A percentile compares a stretch with the other conserved stretches of the same genome.
These are phyloP conservation scores for Idaea straminata DNA, from an alignment of 2,888 invertebrate species.

Conservation along the genomic window DNA sequence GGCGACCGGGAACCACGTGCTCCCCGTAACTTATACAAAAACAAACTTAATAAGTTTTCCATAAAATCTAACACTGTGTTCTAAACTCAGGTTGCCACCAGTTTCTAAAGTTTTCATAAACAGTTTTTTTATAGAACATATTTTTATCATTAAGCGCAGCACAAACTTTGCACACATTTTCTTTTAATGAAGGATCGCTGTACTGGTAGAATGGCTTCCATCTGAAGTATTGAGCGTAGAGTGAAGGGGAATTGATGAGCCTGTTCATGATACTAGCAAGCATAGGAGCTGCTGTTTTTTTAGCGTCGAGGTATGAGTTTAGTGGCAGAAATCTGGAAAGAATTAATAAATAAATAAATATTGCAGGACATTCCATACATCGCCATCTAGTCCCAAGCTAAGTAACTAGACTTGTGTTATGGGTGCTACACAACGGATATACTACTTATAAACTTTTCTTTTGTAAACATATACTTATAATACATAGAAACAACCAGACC, in stretches of 20 bases:
- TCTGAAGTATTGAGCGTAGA: slow-evolving; percentile 49
- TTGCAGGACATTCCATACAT: too few species aligned
- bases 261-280: slow-evolving; percentile 49
- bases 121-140: slow-evolving; percentile 30
- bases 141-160: slow-evolving; percentile 47
- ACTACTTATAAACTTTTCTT: too few species aligned
- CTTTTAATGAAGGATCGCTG: slow-evolving; percentile 34
- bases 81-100: slow-evolving; percentile 53
- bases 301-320: slow-evolving; percentile 58
- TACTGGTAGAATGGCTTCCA: slow-evolving; percentile 55
- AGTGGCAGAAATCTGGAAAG: slow-evolving; percentile 65
- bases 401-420: too few species aligned
- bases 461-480: too few species aligned
- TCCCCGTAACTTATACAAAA: too few species aligned
- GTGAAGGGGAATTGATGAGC: slow-evolving; percentile 40
- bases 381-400: too few species aligned
- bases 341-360: neutral
- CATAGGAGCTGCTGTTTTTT: slow-evolving; percentile 28
- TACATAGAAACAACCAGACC: too few species aligned
- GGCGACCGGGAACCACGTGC: too few species aligned
- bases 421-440: too few species aligned
- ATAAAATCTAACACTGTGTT: neutral
- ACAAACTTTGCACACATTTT: slow-evolving; percentile 56
- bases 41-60: too few species aligned
- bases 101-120: slow-evolving; percentile 47